A percentile compares a stretch with the other conserved stretches of the same genome.
Evolutionary conservation across 2,888 invertebrate genomes (phyloP).

Genomic region (Crioceris asparagi): DNA sequence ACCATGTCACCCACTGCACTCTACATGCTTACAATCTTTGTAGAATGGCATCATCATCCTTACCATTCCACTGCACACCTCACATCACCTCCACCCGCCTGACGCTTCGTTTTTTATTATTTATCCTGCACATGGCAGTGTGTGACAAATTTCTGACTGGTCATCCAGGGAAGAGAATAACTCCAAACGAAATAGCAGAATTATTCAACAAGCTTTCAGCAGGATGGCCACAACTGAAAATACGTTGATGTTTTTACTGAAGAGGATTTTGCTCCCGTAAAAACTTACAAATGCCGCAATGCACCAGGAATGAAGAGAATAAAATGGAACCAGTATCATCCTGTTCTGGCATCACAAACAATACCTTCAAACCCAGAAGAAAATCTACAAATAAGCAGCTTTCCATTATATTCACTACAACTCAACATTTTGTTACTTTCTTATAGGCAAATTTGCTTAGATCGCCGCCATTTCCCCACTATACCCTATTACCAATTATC

Average conservation of each 20-base stretch:
- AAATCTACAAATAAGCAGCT: too few relatives aligned
- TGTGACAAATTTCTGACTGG: constrained; percentile 2
- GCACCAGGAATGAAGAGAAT: not conserved
- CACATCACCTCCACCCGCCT: not conserved
- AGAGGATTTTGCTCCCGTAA: constrained; percentile 1
- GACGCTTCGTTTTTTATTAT: not conserved
- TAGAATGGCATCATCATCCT: constrained; percentile 1
- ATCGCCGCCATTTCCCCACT: too few relatives aligned
- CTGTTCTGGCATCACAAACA: too few relatives aligned
- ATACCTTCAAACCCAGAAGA: too few relatives aligned
- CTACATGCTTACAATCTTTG: constrained; percentile 1
- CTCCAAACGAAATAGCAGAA: constrained; percentile 3
- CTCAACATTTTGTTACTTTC: too few relatives aligned
- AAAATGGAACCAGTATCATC: not conserved
- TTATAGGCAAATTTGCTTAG: too few relatives aligned
- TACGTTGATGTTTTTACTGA: not conserved
- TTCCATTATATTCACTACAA: too few relatives aligned
- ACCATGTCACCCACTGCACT: constrained; percentile 1
- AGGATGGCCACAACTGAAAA: constrained; percentile 6
- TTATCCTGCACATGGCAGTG: not conserved
- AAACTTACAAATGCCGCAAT: too few relatives aligned
- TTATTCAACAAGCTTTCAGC: constrained; percentile 3
- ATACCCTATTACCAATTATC: too few relatives aligned
- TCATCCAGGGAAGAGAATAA: constrained; percentile 5
- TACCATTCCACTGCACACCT: not conserved